phyloP scores from a whole-genome alignment of 2,113 vertebrate species.

The Oreamnos americanus region DNA sequence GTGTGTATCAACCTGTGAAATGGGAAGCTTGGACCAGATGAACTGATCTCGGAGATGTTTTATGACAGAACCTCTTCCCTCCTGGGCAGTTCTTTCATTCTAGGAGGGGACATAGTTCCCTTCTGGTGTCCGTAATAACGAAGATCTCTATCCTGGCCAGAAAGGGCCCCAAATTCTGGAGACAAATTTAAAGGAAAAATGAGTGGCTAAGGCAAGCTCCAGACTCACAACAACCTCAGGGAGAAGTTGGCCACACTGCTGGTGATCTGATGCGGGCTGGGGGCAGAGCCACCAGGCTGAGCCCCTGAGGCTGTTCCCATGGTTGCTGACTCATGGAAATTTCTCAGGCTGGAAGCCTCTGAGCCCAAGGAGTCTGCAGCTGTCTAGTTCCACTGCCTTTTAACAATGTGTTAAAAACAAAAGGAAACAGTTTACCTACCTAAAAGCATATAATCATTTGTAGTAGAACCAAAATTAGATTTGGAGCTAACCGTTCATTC shows the following conservation, averaged over 20 bases:
- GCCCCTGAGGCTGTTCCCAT: neutral
- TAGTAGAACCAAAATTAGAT: neutral
- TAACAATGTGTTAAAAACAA: neutral
- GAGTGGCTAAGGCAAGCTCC: neutral
- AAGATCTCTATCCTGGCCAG: neutral
- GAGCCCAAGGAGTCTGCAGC: neutral
- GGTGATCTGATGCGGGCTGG: rapidly evolving
- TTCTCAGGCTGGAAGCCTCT: neutral
- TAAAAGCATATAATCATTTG: neutral
- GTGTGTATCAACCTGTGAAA: neutral
- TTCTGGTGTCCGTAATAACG: neutral
- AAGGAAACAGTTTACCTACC: neutral
- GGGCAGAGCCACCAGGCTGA: neutral
- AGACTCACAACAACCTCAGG: neutral
- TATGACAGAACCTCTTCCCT: neutral
- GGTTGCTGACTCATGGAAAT: neutral
- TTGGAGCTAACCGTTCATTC: too few relatives aligned
- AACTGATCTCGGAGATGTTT: neutral
- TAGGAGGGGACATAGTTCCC: neutral
- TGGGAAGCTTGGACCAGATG: neutral
- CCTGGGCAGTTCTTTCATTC: neutral
- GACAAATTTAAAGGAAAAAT: neutral
- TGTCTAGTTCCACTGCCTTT: neutral
- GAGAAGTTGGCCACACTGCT: neutral
- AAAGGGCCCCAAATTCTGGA: neutral